Conservation (phyloP, 2,797 vertebrate species). For the Sardinella longiceps region DNA sequence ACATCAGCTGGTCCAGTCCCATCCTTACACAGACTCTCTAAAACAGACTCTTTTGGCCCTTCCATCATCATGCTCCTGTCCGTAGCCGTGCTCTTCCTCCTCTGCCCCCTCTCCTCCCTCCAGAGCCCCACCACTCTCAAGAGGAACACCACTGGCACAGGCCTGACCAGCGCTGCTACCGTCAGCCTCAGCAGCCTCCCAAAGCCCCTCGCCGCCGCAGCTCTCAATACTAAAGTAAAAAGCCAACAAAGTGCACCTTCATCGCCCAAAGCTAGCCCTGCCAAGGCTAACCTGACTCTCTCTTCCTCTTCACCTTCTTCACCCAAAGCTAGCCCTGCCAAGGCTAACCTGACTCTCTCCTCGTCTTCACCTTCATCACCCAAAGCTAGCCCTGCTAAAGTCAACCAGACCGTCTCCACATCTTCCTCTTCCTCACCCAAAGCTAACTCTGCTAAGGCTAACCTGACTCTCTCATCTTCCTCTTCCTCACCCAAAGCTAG, state of each 20-base stretch:
- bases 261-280: conserved; percentile 14
- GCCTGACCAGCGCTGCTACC: conserved; percentile 61
- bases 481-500: background rate
- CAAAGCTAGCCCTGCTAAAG: conserved; percentile 21
- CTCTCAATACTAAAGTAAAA: conserved; percentile 36
- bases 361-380: background rate
- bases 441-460: conserved; percentile 24
- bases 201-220: conserved; percentile 56
- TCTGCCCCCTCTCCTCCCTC: conserved; percentile 70
- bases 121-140: conserved; percentile 59
- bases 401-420: background rate
- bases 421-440: background rate
- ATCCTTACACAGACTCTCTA: background rate
- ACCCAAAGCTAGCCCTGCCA: conserved; percentile 4
- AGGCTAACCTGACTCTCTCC: conserved; percentile 30
- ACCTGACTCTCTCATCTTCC: background rate
- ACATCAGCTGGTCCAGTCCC: background rate
- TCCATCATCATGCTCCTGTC: conserved; percentile 68
- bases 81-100: conserved; percentile 71
- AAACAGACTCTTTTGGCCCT: background rate
- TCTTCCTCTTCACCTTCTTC: background rate
- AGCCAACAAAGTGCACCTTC: conserved; percentile 23
- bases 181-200: conserved; percentile 43
- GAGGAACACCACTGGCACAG: conserved; percentile 65
- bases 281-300: conserved; percentile 50